Percentiles rank a stretch among this genome's conserved stretches.
phyloP scores from a whole-genome alignment of 2,113 vertebrate species.

The Salvelinus namaycush region DNA sequence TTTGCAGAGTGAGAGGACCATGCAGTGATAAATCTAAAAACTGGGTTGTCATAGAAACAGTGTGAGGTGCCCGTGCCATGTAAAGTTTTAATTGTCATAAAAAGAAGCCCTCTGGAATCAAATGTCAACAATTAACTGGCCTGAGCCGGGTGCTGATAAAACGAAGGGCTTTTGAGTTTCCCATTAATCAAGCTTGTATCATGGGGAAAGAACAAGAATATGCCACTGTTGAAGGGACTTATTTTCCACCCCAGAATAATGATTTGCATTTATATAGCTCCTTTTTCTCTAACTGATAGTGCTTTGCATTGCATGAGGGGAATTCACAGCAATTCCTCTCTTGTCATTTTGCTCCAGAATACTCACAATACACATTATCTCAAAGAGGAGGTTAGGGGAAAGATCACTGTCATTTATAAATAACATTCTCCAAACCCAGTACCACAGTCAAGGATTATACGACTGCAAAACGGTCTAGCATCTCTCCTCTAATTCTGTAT shows the following conservation, averaged over 20 bases:
- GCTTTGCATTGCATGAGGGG: no score
- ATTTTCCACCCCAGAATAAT: constrained; percentile 6
- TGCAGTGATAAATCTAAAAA: background rate
- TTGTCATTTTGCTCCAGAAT: constrained; percentile 24
- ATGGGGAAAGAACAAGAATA: constrained; percentile 14
- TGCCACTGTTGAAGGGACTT: background rate
- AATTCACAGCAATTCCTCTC: background rate
- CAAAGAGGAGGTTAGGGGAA: no score
- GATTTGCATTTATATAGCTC: constrained; percentile 41
- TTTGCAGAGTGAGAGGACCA: constrained; percentile 11
- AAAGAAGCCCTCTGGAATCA: constrained; percentile 39
- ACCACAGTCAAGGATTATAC: background rate
- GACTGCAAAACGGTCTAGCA: background rate
- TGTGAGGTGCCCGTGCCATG: constrained; percentile 12
- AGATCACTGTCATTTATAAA: no score
- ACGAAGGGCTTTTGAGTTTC: constrained; percentile 40
- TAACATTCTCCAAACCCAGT: constrained; percentile 4
- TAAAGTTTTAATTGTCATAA: constrained; percentile 23
- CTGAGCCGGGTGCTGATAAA: constrained; percentile 29
- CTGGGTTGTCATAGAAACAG: constrained; percentile 59
- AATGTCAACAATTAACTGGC: constrained; percentile 46
- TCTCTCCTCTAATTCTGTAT: background rate
- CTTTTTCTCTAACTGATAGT: constrained; percentile 6
- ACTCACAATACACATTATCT: constrained; percentile 3
- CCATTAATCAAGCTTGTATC: constrained; percentile 44